phyloP scores from a whole-genome alignment of 2,797 vertebrate species.

The Pagetopsis macropterus region DNA sequence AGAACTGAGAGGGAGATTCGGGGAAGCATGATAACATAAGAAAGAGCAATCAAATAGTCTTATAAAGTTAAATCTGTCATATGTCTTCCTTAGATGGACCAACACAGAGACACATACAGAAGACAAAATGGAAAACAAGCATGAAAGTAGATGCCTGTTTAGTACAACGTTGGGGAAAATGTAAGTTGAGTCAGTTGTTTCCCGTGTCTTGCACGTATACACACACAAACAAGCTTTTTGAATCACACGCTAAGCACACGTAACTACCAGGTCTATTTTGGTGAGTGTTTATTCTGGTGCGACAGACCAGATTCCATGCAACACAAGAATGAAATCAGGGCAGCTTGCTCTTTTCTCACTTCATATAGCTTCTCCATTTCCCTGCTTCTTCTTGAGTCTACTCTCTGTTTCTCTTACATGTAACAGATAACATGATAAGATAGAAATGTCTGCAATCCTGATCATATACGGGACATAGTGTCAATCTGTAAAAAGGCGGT shows the following conservation, averaged over 20 bases:
- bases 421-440: slow-evolving; percentile 5
- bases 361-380: not conserved
- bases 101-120: not conserved
- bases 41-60: not conserved
- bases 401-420: not conserved
- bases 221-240: slow-evolving; percentile 7
- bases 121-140: slow-evolving; percentile 1
- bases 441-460: not conserved
- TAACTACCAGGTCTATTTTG: slow-evolving; percentile 66
- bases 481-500: no score
- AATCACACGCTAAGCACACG: slow-evolving; percentile 29
- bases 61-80: not conserved
- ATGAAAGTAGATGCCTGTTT: slow-evolving; percentile 42
- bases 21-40: not conserved
- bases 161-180: slow-evolving; percentile 64
- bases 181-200: slow-evolving; percentile 40
- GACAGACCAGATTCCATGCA: slow-evolving; percentile 65
- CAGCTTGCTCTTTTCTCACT: slow-evolving; percentile 5
- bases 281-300: slow-evolving; percentile 69
- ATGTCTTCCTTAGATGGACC: not conserved
- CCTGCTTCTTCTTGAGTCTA: not conserved
- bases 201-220: slow-evolving; percentile 40
- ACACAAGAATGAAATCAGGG: slow-evolving; percentile 40
- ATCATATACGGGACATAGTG: no score
- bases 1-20: not conserved